Percentiles rank a stretch among this genome's conserved stretches.
Conservation (phyloP, 2,797 vertebrate species). For the Pygocentrus nattereri region DNA sequence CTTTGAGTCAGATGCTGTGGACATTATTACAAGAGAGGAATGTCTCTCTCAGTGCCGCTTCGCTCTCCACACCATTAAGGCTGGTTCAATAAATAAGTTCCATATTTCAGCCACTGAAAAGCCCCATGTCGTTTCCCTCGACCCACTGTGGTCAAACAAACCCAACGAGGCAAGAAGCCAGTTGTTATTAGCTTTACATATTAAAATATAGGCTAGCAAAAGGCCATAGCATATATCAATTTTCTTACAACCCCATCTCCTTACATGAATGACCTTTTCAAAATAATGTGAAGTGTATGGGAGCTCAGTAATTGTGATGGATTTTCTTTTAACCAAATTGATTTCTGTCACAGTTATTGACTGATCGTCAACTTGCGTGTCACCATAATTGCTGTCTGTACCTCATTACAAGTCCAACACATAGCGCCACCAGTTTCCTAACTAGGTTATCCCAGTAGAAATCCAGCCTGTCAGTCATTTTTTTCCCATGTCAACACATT, state of each 20-base stretch:
- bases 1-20: slow-evolving; percentile 10
- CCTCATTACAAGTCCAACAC: slow-evolving; percentile 18
- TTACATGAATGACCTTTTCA: slow-evolving; percentile 44
- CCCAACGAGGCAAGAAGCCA: slow-evolving; percentile 15
- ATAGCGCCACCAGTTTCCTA: slow-evolving; percentile 13
- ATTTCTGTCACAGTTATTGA: slow-evolving; percentile 44
- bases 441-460: slow-evolving; percentile 20
- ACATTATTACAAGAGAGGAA: not conserved
- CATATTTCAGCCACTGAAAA: slow-evolving; percentile 14
- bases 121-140: not conserved
- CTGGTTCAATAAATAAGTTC: slow-evolving; percentile 10
- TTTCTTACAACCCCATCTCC: slow-evolving; percentile 31
- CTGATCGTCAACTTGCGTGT: slow-evolving; percentile 29
- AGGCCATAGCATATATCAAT: slow-evolving; percentile 34
- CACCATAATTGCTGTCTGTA: slow-evolving; percentile 33
- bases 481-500: not conserved
- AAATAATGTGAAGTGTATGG: slow-evolving; percentile 20
- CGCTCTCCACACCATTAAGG: not conserved
- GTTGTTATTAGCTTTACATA: slow-evolving; percentile 22
- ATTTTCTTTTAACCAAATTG: slow-evolving; percentile 44
- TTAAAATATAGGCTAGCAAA: slow-evolving; percentile 38
- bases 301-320: slow-evolving; percentile 17
- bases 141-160: slow-evolving; percentile 25
- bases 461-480: slow-evolving; percentile 29
- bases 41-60: not conserved